Evolutionary conservation across 35 echinoderm and acorn worm genomes (phyloP).

Genomic region (Heliocidaris erythrogramma): DNA sequence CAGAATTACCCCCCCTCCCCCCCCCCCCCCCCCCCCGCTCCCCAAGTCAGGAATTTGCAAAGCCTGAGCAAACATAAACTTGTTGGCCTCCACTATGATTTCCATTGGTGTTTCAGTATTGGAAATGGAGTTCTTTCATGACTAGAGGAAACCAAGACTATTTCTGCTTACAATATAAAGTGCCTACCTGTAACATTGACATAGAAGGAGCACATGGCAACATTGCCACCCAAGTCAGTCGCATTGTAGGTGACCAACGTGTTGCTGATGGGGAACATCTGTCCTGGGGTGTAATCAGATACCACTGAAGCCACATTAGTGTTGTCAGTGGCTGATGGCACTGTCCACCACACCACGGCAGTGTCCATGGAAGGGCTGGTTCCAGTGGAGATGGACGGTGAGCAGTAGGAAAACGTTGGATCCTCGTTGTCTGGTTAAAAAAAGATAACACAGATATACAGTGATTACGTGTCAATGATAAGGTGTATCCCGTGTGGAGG

Average conservation of each 20-base stretch:
- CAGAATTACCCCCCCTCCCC: too few relatives aligned
- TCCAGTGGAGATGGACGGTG: background rate
- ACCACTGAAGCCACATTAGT: background rate
- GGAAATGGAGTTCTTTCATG: background rate
- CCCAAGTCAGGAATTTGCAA: too few relatives aligned
- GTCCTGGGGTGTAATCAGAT: background rate
- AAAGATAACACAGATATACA: background rate
- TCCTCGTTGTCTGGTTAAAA: conserved; percentile 40
- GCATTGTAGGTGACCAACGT: conserved; percentile 66
- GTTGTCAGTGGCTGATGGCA: conserved; percentile 41
- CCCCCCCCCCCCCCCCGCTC: too few relatives aligned
- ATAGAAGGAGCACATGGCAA: conserved; percentile 48
- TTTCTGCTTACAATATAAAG: background rate
- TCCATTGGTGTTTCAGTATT: background rate
- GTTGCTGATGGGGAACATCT: conserved; percentile 51
- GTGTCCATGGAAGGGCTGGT: background rate
- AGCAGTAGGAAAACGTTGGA: conserved; percentile 28
- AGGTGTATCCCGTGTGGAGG: background rate
- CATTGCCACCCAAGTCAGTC: conserved; percentile 56
- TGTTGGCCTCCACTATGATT: background rate
- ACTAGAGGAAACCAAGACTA: background rate
- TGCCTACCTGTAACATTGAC: conserved; percentile 65
- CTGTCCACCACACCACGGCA: conserved; percentile 40
- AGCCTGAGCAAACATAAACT: background rate
- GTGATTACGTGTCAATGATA: background rate